Evolutionary conservation across 2,797 vertebrate species (phyloP).

Genomic region (Gambusia yucatana): DNA sequence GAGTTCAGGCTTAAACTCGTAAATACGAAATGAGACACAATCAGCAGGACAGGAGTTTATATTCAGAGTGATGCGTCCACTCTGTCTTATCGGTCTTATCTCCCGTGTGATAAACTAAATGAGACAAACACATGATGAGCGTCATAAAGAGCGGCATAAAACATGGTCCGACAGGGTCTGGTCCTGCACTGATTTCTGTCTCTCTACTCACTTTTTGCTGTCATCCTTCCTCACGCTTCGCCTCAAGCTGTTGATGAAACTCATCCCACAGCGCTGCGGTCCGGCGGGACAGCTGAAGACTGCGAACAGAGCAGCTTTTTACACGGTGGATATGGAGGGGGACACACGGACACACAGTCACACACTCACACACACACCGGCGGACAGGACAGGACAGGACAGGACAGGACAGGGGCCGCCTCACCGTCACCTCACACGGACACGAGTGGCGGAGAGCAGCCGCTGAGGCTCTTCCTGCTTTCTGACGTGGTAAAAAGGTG

Average conservation of each 20-base stretch:
- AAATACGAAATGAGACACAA: not conserved
- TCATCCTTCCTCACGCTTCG: slow-evolving; percentile 76
- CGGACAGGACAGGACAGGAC: slow-evolving; percentile 1
- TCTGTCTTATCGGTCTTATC: not conserved
- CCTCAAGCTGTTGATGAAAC: slow-evolving; percentile 77
- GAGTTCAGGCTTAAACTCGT: no score
- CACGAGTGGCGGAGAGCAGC: not conserved
- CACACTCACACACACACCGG: not conserved
- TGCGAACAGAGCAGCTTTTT: slow-evolving; percentile 9
- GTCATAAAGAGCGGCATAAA: not conserved
- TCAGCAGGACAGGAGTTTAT: not conserved
- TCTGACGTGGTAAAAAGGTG: slow-evolving; percentile 64
- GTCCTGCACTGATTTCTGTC: not conserved
- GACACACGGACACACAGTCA: not conserved
- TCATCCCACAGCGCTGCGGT: slow-evolving; percentile 73
- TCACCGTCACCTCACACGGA: slow-evolving; percentile 4
- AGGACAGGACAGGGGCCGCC: not conserved
- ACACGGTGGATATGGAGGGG: slow-evolving; percentile 31
- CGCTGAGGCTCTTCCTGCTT: slow-evolving; percentile 40
- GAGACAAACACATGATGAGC: not conserved
- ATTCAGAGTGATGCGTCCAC: not conserved
- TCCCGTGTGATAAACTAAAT: not conserved
- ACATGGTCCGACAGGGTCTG: not conserved
- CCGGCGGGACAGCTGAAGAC: slow-evolving; percentile 13
- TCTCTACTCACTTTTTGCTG: slow-evolving; percentile 74